These are phyloP conservation scores for Pteropus rufus DNA, from an alignment of 2,797 vertebrate genomes.

Conservation along the genomic window DNA sequence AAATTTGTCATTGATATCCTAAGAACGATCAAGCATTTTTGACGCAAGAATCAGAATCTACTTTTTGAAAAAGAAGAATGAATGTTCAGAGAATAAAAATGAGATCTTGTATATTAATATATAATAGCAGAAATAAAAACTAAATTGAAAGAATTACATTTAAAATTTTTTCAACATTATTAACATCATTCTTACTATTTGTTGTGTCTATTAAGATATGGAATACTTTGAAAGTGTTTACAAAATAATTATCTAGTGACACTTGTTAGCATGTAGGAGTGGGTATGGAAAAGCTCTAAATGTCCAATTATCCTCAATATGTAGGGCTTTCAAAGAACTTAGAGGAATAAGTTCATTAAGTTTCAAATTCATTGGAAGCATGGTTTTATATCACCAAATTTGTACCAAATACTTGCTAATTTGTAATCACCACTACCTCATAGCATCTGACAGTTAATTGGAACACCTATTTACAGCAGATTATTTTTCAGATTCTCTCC, in stretches of 20 bases:
- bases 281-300: neutral
- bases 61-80: neutral
- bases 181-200: neutral
- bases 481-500: neutral
- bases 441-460: neutral
- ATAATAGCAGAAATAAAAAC: slow-evolving; percentile 22
- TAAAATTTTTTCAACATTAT: neutral
- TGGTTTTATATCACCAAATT: neutral
- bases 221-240: neutral
- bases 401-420: neutral
- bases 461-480: neutral
- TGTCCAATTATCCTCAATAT: neutral
- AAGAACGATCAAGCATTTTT: neutral
- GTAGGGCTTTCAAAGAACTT: neutral
- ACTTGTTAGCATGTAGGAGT: neutral
- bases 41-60: neutral
- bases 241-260: neutral
- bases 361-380: neutral
- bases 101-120: neutral
- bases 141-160: slow-evolving; percentile 12
- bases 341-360: neutral
- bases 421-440: neutral
- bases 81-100: neutral
- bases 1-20: neutral
- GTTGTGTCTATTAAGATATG: neutral